These are phyloP conservation scores for Erebia epiphron DNA, from an alignment of 2,888 invertebrate species.

Conservation along the genomic window DNA sequence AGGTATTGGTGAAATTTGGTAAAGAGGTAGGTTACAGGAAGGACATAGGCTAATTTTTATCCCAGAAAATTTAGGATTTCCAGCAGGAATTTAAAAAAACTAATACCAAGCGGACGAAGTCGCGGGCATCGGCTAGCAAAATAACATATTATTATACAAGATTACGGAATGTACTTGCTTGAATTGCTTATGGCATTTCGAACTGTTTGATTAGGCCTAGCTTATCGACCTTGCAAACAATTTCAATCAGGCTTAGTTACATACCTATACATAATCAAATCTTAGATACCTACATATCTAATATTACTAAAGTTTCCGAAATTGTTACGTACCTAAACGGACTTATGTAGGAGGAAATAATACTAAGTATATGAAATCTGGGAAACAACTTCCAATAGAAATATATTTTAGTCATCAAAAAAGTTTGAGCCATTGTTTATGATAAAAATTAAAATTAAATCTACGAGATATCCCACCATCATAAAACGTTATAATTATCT, in stretches of 20 bases:
- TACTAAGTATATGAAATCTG: neutral
- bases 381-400: no score
- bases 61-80: no score
- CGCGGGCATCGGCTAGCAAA: neutral
- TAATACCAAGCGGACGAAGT: no score
- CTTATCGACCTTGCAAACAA: constrained; percentile 32
- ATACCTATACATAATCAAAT: constrained; percentile 20
- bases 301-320: constrained; percentile 28
- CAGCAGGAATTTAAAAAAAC: no score
- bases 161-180: neutral
- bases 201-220: constrained; percentile 35
- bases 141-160: neutral
- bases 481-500: no score
- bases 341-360: neutral
- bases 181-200: constrained; percentile 12
- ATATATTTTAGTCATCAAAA: no score
- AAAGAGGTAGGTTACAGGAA: no score
- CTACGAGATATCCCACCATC: no score
- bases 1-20: no score
- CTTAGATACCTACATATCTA: constrained; percentile 20
- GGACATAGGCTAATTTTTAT: no score
- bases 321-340: neutral
- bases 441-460: no score
- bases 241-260: constrained; percentile 30
- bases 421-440: no score